Evolutionary conservation across 2,113 vertebrate genomes (phyloP).

Genomic region (Dromiciops gliroides): DNA sequence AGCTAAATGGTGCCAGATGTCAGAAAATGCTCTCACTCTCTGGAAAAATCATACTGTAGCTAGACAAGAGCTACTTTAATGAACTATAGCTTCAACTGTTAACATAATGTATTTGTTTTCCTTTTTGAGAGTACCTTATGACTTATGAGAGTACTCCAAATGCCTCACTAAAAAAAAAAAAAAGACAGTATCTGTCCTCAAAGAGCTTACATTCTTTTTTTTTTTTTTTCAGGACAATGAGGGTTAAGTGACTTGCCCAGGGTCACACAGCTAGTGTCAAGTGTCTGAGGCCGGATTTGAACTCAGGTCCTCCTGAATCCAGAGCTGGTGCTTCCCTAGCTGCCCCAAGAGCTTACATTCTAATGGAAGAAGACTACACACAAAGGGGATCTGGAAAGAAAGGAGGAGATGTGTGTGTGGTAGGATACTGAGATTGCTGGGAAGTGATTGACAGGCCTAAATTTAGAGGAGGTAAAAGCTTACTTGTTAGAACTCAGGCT

Average conservation of each 20-base stretch:
- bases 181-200: not conserved
- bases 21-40: conserved; percentile 2
- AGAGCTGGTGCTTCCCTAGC: too few relatives aligned
- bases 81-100: conserved; percentile 19
- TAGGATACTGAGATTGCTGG: not conserved
- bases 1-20: not conserved
- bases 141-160: too few relatives aligned
- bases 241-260: too few relatives aligned
- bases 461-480: not conserved
- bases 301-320: too few relatives aligned
- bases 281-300: too few relatives aligned
- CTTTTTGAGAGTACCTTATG: not conserved
- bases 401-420: too few relatives aligned
- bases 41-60: conserved; percentile 34
- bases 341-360: too few relatives aligned
- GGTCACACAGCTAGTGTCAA: too few relatives aligned
- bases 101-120: not conserved
- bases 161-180: too few relatives aligned
- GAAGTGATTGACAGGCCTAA: not conserved
- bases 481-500: not conserved
- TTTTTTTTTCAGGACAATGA: too few relatives aligned
- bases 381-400: not conserved
- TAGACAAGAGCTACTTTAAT: conserved; percentile 46
- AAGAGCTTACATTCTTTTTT: too few relatives aligned
- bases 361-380: not conserved